Percentiles rank a stretch among this genome's conserved stretches.
Evolutionary conservation across 2,113 vertebrate genomes (phyloP).

Genomic region (Origma solitaria): DNA sequence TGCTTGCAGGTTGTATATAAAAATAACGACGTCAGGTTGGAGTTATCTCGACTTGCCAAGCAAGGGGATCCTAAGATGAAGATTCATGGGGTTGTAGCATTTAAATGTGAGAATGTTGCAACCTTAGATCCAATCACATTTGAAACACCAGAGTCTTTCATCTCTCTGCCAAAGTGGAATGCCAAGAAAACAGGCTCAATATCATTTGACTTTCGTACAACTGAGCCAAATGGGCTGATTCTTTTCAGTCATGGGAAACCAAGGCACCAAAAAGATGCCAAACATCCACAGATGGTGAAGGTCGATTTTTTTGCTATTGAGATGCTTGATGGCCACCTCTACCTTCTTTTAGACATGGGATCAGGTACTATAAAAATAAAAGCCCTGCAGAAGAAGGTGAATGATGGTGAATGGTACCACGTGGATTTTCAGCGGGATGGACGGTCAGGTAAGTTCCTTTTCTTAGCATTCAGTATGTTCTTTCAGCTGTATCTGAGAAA

Average conservation of each 20-base stretch:
- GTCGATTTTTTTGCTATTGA: conserved; percentile 99
- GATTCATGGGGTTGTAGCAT: conserved; percentile 92
- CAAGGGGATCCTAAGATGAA: conserved; percentile 96
- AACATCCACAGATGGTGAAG: conserved; percentile 88
- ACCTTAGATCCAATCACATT: conserved; percentile 97
- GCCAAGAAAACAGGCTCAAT: conserved; percentile 98
- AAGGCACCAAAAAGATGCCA: conserved; percentile 90
- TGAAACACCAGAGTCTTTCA: conserved; percentile 94
- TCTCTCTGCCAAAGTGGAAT: conserved; percentile 95
- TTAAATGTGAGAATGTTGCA: conserved; percentile 98
- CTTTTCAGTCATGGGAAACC: conserved; percentile 96
- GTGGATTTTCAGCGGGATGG: conserved; percentile 97
- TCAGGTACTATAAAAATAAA: conserved; percentile 96
- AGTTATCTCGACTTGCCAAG: conserved; percentile 92
- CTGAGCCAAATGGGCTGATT: conserved; percentile 94
- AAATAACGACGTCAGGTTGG: conserved; percentile 95
- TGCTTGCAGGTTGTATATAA: conserved; percentile 92
- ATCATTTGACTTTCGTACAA: conserved; percentile 97
- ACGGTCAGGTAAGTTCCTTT: conserved; percentile 82
- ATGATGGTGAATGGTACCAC: conserved; percentile 98
- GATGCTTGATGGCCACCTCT: conserved; percentile 96
- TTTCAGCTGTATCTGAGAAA: not conserved
- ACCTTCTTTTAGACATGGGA: conserved; percentile 95
- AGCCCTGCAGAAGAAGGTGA: conserved; percentile 94
- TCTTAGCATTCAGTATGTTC: not conserved